phyloP scores from a whole-genome alignment of 2,113 vertebrate species.

The Jaculus jaculus region DNA sequence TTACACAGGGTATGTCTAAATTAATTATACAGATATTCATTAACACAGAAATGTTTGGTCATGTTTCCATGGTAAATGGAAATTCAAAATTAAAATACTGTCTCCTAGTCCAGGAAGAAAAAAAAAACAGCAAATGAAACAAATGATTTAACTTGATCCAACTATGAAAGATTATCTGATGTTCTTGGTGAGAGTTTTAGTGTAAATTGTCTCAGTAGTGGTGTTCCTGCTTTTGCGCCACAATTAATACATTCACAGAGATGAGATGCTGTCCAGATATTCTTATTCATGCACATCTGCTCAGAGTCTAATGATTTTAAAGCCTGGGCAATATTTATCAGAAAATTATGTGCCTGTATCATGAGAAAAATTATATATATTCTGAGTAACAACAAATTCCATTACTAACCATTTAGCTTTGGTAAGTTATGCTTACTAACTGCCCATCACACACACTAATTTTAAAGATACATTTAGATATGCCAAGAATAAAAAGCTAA shows the following conservation, averaged over 20 bases:
- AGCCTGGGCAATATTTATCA: conserved; percentile 33
- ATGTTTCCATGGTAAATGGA: conserved; percentile 82
- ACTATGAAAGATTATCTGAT: conserved; percentile 69
- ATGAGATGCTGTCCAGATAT: conserved; percentile 35
- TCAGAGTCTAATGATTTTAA: conserved; percentile 40
- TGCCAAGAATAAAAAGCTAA: conserved; percentile 34
- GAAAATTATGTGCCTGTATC: conserved; percentile 17
- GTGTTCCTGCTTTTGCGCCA: conserved; percentile 49
- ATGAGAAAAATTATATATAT: neutral
- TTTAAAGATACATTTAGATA: conserved; percentile 49
- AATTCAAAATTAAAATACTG: conserved; percentile 81
- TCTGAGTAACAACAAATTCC: conserved; percentile 50
- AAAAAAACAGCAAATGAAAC: conserved; percentile 81
- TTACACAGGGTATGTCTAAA: conserved; percentile 80
- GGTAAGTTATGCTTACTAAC: conserved; percentile 29
- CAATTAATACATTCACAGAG: conserved; percentile 27
- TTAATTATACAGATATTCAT: conserved; percentile 81
- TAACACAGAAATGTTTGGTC: conserved; percentile 79
- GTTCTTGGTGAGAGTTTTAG: conserved; percentile 48
- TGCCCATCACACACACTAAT: conserved; percentile 39
- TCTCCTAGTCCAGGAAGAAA: conserved; percentile 79
- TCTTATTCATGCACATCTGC: conserved; percentile 64
- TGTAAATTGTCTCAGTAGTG: conserved; percentile 25
- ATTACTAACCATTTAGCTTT: neutral
- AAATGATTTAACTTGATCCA: conserved; percentile 74